Evolutionary conservation across 2,797 vertebrate genomes (phyloP), one percentile per base, ranked within the genome.

Genomic region (Florisuga fusca): DNA sequence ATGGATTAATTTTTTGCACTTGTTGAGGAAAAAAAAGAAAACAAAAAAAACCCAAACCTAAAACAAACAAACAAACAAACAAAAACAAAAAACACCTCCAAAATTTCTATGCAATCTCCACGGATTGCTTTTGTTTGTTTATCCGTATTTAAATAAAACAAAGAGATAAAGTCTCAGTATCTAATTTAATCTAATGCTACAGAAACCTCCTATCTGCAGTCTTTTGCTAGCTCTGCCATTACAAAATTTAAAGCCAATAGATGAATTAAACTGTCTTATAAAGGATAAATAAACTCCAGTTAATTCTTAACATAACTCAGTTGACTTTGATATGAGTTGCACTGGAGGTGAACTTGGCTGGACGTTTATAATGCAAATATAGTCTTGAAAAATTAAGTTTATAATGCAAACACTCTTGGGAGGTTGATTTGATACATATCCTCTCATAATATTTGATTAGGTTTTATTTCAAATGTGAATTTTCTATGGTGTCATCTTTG

Each of bases 381-480:
- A 58, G 43, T 55, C 55, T 84, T 89, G 73, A 93, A 84, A 95
- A 95, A 90, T 87, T 78, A 94, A 95, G 71, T 94, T 91, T 89
- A 93, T 96, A 96, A 94, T 64, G 50, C 75, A 90, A 77, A 89
- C 74, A 89, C 53, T 93, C 81, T 85, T 85, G 73, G 87, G 90
- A 94, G 64, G 87, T 84, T 92, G 90, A 90, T 93, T 95, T 93
- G 81, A 91, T 97, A 95, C 68, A 90, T 89, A 94, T 58, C 58
- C 17, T 77, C 50, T 97, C 93, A 90, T 96, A 96, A 95, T 96
- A 96, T 96, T 97, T 97, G 94, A 95, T 97, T 97, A 93, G 85
- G 54, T 93, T 96, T 94, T 97, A 84, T 94, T 97, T 96, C 93
- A 97, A 94, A 95, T 93, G 71, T 95, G 94, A 95, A 96, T 97